Evolutionary conservation across 2,888 invertebrate species (phyloP).

Genomic region (Portevinia maculata): DNA sequence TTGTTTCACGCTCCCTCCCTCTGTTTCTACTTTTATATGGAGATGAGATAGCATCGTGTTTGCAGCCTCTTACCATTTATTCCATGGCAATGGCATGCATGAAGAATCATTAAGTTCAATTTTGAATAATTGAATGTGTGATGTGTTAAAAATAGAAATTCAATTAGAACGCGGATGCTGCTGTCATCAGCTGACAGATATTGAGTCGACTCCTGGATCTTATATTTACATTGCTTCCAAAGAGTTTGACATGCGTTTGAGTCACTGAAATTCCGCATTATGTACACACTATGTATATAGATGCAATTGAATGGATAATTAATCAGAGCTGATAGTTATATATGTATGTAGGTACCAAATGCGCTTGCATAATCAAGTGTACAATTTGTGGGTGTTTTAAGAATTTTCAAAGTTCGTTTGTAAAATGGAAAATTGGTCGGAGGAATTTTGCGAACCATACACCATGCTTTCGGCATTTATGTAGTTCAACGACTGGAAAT

Average conservation of each 20-base stretch:
- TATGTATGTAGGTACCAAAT: not conserved
- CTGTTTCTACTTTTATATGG: not conserved
- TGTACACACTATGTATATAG: too few species aligned
- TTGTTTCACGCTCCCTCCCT: conserved; percentile 28
- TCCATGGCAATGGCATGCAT: conserved; percentile 7
- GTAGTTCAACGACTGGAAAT: too few species aligned
- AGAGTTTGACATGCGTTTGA: conserved; percentile 34
- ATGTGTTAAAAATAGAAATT: conserved; percentile 70
- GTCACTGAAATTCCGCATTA: conserved; percentile 8
- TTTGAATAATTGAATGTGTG: conserved; percentile 64
- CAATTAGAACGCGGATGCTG: conserved; percentile 72
- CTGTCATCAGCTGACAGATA: conserved; percentile 70
- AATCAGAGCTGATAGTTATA: conserved; percentile 21
- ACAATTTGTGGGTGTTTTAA: too few species aligned
- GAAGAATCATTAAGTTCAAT: conserved; percentile 65
- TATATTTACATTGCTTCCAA: conserved; percentile 60
- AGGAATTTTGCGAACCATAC: too few species aligned
- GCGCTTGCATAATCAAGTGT: too few species aligned
- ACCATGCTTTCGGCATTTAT: too few species aligned
- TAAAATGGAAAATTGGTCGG: too few species aligned
- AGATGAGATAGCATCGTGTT: not conserved
- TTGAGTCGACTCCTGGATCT: conserved; percentile 53
- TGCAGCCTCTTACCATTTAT: conserved; percentile 29
- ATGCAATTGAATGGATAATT: conserved; percentile 31
- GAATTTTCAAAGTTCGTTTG: not conserved